These are phyloP conservation scores for Drosophila ezoana DNA, from an alignment of 2,888 invertebrate genomes.

Conservation along the genomic window DNA sequence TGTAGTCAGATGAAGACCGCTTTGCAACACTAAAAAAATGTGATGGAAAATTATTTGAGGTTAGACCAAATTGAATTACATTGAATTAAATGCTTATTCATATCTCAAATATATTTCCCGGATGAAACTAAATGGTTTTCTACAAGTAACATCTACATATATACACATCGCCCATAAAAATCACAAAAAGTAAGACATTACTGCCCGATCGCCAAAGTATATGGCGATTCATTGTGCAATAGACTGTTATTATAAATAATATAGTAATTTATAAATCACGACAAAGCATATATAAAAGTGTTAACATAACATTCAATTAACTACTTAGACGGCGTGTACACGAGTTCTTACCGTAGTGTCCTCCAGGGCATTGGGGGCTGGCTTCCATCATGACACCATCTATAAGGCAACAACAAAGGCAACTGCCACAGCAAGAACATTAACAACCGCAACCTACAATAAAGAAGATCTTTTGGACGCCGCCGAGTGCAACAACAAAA, in stretches of 20 bases:
- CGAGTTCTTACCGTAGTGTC: conserved; percentile 4
- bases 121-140: too few species aligned
- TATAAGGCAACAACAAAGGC: conserved; percentile 27
- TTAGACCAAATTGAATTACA: not conserved
- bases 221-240: not conserved
- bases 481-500: conserved; percentile 43
- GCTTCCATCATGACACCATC: conserved; percentile 71
- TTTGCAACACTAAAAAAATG: not conserved
- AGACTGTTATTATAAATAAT: conserved; percentile 1
- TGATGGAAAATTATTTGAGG: not conserved
- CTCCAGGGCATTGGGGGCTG: conserved; percentile 15
- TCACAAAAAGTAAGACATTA: too few species aligned
- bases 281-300: conserved; percentile 19
- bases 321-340: conserved; percentile 12
- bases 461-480: conserved; percentile 40
- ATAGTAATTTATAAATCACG: conserved; percentile 1
- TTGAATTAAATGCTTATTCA: too few species aligned
- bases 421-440: conserved; percentile 12
- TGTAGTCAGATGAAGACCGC: not conserved
- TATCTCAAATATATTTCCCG: too few species aligned
- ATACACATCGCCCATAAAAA: too few species aligned
- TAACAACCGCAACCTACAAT: conserved; percentile 40
- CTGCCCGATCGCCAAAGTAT: not conserved
- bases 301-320: conserved; percentile 43
- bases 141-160: too few species aligned